Percentiles rank a stretch among this genome's conserved stretches.
These are phyloP conservation scores for Tetropium fuscum DNA, from an alignment of 2,888 invertebrate genomes.

Conservation along the genomic window DNA sequence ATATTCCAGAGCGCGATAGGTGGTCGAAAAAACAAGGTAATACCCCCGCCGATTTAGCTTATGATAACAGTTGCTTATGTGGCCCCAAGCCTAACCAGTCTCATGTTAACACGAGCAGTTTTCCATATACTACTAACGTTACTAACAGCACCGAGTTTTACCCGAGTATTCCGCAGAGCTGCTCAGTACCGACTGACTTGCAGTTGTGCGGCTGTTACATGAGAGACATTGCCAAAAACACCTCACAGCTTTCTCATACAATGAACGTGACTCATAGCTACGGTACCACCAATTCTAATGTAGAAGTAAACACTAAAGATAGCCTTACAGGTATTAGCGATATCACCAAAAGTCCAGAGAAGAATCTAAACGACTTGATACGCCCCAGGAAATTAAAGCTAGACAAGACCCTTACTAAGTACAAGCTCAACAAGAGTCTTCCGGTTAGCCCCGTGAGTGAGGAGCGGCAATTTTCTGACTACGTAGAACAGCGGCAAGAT, in stretches of 20 bases:
- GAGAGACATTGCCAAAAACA: conserved; percentile 60
- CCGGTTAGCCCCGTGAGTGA: conserved; percentile 87
- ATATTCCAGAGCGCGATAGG: conserved; percentile 71
- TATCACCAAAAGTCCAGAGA: conserved; percentile 54
- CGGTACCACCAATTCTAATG: conserved; percentile 30
- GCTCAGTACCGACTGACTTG: conserved; percentile 59
- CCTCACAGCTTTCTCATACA: conserved; percentile 55
- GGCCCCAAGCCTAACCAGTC: conserved; percentile 41
- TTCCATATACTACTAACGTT: conserved; percentile 43
- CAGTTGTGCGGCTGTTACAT: conserved; percentile 65
- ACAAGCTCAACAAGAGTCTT: conserved; percentile 75
- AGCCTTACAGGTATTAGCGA: conserved; percentile 47
- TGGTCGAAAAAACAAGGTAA: conserved; percentile 55
- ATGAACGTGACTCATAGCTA: conserved; percentile 46
- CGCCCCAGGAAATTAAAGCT: conserved; percentile 61
- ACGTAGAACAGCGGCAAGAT: conserved; percentile 50
- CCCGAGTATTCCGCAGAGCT: conserved; percentile 44
- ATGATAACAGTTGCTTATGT: conserved; percentile 50
- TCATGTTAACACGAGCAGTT: conserved; percentile 48
- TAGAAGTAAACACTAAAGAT: conserved; percentile 32
- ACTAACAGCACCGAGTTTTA: conserved; percentile 51
- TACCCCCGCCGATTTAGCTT: conserved; percentile 19
- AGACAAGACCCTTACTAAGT: conserved; percentile 62
- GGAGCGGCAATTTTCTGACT: conserved; percentile 68
- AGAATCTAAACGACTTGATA: conserved; percentile 52